A percentile compares a stretch with the other conserved stretches of the same genome.
These are phyloP conservation scores for Pomacea canaliculata DNA, from an alignment of 2,888 invertebrate genomes.

Conservation along the genomic window DNA sequence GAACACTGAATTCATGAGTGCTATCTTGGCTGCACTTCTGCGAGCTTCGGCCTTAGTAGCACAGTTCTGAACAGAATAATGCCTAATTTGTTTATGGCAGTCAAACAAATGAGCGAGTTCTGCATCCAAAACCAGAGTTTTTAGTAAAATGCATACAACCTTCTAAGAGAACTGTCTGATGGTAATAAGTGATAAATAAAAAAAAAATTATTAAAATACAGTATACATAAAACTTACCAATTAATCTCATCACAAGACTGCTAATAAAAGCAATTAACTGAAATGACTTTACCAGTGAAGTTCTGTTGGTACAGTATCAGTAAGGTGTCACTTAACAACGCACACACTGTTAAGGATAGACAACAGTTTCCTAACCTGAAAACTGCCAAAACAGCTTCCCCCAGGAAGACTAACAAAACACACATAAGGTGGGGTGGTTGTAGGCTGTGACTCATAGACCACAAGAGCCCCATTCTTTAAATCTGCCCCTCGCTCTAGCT, in stretches of 20 bases:
- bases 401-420: conserved; percentile 94
- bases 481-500: conserved; percentile 87
- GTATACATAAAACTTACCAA: no score
- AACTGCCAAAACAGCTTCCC: conserved; percentile 95
- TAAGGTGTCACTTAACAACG: no score
- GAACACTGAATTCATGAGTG: conserved; percentile 96
- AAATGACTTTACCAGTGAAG: no score
- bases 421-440: conserved; percentile 90
- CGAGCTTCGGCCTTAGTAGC: conserved; percentile 91
- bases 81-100: neutral
- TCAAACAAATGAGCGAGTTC: neutral
- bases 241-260: no score
- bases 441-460: conserved; percentile 94
- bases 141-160: no score
- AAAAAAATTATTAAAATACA: no score
- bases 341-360: no score
- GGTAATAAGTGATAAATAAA: no score
- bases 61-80: conserved; percentile 13
- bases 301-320: no score
- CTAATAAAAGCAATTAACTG: no score
- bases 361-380: conserved; percentile 75
- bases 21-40: conserved; percentile 93
- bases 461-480: conserved; percentile 89
- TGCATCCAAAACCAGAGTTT: no score
- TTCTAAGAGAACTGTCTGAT: no score